Percentiles rank a stretch among this genome's conserved stretches.
phyloP scores from a whole-genome alignment of 2,113 vertebrate species.

The Dromas ardeola region DNA sequence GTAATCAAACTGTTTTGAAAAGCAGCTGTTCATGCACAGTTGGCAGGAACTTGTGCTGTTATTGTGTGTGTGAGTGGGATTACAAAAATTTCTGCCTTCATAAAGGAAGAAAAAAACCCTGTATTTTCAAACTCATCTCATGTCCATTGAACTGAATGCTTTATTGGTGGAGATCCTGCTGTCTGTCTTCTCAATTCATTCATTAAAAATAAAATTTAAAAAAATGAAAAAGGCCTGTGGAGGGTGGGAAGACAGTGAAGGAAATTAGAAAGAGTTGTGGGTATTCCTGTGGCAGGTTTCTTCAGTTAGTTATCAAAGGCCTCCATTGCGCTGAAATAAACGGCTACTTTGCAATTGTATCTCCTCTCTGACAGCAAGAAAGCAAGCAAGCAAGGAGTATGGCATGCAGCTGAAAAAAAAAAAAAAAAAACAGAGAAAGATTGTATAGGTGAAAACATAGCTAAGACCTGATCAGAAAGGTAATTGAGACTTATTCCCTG shows the following conservation, averaged over 20 bases:
- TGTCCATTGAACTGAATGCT: neutral
- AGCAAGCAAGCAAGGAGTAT: neutral
- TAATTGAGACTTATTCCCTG: neutral
- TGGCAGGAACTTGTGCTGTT: neutral
- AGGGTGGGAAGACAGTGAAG: neutral
- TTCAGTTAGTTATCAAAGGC: neutral
- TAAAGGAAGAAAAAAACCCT: neutral
- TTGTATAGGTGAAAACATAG: neutral
- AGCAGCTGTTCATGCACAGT: neutral
- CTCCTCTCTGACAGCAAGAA: neutral
- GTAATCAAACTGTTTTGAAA: neutral
- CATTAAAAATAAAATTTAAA: neutral
- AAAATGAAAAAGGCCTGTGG: accelerated
- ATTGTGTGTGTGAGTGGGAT: neutral
- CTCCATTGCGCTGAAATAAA: neutral
- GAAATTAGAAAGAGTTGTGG: neutral
- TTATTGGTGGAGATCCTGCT: neutral
- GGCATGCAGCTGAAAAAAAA: neutral
- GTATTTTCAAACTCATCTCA: neutral
- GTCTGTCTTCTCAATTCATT: neutral
- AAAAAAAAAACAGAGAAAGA: neutral
- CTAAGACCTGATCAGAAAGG: neutral
- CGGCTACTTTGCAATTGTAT: neutral
- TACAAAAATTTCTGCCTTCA: neutral
- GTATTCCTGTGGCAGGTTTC: neutral